Evolutionary conservation across 35 echinoderm and acorn worm species (phyloP), one percentile per base, ranked within the genome.

Genomic region (Diadema setosum): DNA sequence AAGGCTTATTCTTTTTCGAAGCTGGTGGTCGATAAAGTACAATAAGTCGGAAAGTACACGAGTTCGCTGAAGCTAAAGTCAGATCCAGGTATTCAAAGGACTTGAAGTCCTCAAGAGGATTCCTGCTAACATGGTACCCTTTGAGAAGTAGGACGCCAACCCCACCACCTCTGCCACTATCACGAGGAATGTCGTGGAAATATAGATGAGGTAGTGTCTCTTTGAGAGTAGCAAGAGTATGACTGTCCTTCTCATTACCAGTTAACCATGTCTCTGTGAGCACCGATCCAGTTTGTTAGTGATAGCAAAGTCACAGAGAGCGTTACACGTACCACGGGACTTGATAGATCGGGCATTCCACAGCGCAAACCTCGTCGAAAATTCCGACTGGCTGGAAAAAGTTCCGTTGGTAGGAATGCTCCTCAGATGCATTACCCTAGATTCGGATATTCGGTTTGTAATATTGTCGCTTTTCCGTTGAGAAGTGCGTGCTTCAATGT

Each of bases 71-170:
- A 34, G 70, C 18, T 9, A 76, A 25, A 76, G 20, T 76, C 70
- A 76, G n/a, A 43, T 76, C 70, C 29, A 76, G 70, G 40, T 76
- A 76, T 43, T 76, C 9, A 76, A 76, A 76, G 23, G 70, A 76
- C 70, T 76, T 76, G n/a, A 39, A 76, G 40, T 35, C 20, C 32
- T 76, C 70, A 26, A 43, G 32, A 76, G 31, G 31, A 76, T 76
- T 39, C 70, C 4, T 3, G 39, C 16, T 1, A 25, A 76, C 70
- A 39, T 76, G 31, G 39, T 76, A 76, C 21, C n/a, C n/a, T 16
- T 57, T 21, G 50, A 57, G 12, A 14, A 14, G 50, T n/a, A 57
- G 50, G 21, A 57, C 31, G 39, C 32, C 40, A 20, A 43, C 31
- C 21, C 31, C 70, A 8, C 70, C 70, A 76, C 70, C 70, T 35